These are phyloP conservation scores for Diaperis boleti DNA, from an alignment of 2,888 invertebrate genomes.

Conservation along the genomic window DNA sequence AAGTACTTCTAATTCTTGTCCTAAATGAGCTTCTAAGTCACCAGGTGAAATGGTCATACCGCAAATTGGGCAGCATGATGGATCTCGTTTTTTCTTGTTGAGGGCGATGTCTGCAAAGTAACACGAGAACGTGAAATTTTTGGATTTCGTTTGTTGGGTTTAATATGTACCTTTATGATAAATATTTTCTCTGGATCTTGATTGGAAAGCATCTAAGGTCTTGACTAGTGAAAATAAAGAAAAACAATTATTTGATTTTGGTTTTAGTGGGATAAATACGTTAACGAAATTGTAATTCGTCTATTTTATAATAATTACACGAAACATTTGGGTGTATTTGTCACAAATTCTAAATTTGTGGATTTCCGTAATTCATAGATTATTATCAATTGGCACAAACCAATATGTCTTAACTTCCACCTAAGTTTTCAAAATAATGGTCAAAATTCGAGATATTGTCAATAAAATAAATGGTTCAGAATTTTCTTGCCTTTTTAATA, in stretches of 20 bases:
- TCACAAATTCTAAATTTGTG: too few species aligned
- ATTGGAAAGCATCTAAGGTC: neutral
- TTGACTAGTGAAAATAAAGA: conserved; percentile 3
- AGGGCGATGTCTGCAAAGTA: conserved; percentile 54
- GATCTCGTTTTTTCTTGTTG: conserved; percentile 63
- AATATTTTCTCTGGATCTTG: neutral
- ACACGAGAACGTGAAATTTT: conserved; percentile 3
- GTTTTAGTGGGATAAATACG: neutral
- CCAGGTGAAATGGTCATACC: conserved; percentile 75
- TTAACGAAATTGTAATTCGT: too few species aligned
- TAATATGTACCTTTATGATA: neutral
- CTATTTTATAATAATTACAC: too few species aligned
- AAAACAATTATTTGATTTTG: neutral
- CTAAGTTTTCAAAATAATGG: too few species aligned
- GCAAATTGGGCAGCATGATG: conserved; percentile 75
- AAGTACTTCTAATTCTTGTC: conserved; percentile 77
- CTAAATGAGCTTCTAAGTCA: conserved; percentile 77
- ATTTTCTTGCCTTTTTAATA: too few species aligned
- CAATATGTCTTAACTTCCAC: too few species aligned
- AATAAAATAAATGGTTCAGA: too few species aligned
- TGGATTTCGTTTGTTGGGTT: too few species aligned
- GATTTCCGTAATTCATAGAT: too few species aligned
- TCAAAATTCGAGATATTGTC: too few species aligned
- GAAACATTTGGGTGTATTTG: too few species aligned
- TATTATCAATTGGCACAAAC: too few species aligned